Conservation (phyloP, 2,113 vertebrate genomes). For the Dissostichus mawsoni region DNA sequence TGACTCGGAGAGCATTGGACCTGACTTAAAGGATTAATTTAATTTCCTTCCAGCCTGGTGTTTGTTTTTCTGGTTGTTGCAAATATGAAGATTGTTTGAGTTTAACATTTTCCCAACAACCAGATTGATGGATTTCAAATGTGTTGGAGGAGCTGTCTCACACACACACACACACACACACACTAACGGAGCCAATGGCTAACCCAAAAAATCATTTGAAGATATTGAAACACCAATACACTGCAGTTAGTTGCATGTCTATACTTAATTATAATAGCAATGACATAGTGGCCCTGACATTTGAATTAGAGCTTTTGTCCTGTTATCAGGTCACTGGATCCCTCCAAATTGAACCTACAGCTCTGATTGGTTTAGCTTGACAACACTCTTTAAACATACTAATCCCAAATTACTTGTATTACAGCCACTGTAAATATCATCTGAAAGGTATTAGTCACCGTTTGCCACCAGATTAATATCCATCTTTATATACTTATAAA, state of each 20-base stretch:
- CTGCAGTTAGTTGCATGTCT: background rate
- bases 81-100: background rate
- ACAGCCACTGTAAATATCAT: no score
- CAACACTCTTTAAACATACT: no score
- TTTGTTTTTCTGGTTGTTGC: slow-evolving; percentile 30
- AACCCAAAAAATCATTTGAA: background rate
- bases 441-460: background rate
- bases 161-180: no score
- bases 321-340: background rate
- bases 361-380: no score
- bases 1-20: slow-evolving; percentile 24
- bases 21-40: slow-evolving; percentile 58
- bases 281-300: background rate
- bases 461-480: background rate
- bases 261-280: background rate
- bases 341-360: background rate
- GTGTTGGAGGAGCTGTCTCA: background rate
- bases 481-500: background rate
- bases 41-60: slow-evolving; percentile 31
- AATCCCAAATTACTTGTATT: no score
- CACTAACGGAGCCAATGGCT: background rate
- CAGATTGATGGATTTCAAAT: background rate
- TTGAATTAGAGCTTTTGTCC: background rate
- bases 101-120: background rate
- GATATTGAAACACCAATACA: background rate